Evolutionary conservation across 2,113 vertebrate species (phyloP), one percentile per base, ranked within the genome.

Genomic region (Lamprologus tigripictilis): DNA sequence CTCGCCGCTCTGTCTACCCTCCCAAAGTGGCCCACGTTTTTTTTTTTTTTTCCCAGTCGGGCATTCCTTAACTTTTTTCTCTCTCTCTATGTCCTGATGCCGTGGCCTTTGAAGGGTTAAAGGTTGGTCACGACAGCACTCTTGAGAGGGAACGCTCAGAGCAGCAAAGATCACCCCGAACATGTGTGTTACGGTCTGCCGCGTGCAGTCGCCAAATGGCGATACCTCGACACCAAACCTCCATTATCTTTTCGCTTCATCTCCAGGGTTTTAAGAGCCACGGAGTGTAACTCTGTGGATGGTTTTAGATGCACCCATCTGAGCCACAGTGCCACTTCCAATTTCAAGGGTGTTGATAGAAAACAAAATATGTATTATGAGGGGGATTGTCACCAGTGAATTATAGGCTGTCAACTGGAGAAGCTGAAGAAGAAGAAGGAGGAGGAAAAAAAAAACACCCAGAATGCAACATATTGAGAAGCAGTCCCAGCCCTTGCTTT

Each of bases 301-400:
- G 21, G 85, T 81, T 91, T 91, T 89, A 86, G 9, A 86, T 82
- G 7, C 93, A 53, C 4, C 79, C 17, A 81, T 93, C 85, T 91
- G 91, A 87, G 49, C 90, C 92, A 71, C 76, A 31, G 90, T 93
- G 92, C 93, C 87, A 14, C 93, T 93, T 94, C 89, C 93, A 92
- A 92, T 94, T 83, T 81, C 63, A 94, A 92, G 73, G 90, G 55
- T 94, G 91, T 45, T 94, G 96, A 76, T 92, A 91, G 95, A 91
- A 95, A 95, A 89, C 80, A 93, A 96, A 95, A 95, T 96, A 95
- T 96, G 95, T 95, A 95, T 95, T 94, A 95, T 94, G 92, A 88
- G 80, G 55, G 85, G 88, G 90, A 94, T 95, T 93, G 93, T 92
- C 90, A 2, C 76, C 40, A 86, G 92, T 89, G 96, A 94, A 89